A percentile compares a stretch with the other conserved stretches of the same genome.
These are phyloP conservation scores for Clitarchus hookeri DNA, from an alignment of 2,888 invertebrate species.

Conservation along the genomic window DNA sequence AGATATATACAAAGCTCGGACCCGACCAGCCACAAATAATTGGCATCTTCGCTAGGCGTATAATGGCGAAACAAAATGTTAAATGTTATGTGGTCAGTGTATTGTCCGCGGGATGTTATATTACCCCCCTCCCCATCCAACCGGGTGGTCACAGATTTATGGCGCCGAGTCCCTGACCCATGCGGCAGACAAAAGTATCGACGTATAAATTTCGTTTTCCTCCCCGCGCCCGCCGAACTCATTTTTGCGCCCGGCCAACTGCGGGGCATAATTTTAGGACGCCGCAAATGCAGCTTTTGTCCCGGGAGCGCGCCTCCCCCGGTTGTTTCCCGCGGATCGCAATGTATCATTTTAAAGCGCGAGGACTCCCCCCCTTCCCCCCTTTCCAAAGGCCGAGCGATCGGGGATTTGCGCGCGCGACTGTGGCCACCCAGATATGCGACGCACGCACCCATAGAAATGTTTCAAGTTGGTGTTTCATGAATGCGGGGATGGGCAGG, in stretches of 20 bases:
- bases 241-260: neutral
- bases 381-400: too few species aligned
- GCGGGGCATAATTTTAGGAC: neutral
- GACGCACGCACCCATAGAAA: too few species aligned
- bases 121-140: neutral
- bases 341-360: too few species aligned
- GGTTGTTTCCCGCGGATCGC: neutral
- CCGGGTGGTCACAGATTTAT: neutral
- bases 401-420: too few species aligned
- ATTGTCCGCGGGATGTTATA: neutral
- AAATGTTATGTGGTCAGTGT: neutral
- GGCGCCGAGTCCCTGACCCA: neutral
- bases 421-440: too few species aligned
- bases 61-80: constrained; percentile 5
- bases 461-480: too few species aligned
- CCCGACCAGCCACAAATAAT: neutral
- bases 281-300: constrained; percentile 6
- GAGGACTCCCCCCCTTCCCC: too few species aligned
- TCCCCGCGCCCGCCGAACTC: neutral
- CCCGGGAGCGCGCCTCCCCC: neutral
- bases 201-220: constrained; percentile 4
- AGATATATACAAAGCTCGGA: neutral
- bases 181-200: neutral
- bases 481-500: too few species aligned
- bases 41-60: neutral